Base-by-base conservation (phyloP, 2,888 invertebrate species). In the Harmothoe impar region DNA sequence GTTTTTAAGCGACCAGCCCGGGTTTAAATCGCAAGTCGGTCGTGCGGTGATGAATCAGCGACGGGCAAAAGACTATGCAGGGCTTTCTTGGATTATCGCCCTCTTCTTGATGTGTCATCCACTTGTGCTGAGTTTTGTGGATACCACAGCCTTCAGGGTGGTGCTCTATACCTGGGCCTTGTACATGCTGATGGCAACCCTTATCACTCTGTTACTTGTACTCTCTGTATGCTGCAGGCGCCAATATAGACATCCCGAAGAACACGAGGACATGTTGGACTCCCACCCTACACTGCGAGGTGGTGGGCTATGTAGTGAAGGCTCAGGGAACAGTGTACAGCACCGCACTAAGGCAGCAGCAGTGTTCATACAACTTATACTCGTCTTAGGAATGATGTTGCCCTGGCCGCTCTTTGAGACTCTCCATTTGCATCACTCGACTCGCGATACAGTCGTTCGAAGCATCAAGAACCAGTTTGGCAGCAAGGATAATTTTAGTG, bases 71-170 rank as follows among this genome's bases (percentile, higher is more conserved):
- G 90, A 90, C 25, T 90, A 77, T 54, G 84, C 78, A 25, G 78
- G 72, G 20, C 84, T 90, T 12, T 90, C 90, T 15, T 90, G 90
- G 90, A 51, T 90, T 23, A 25, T 90, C 15, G 72, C 90, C 7
- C 29, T 90, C 12, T 90, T 90, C 56, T 81, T 90, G 5, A 90
- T 90, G 90, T 90, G 90, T 51, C 90, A 90, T 54, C 90, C 90
- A 1, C 52, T 90, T 52, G 54, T 90, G 56, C 23, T 90, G 51
- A 90, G 90, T 31, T 90, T 72, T 25, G 72, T 77, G 25, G 90
- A 90, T 33, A 77, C 78, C 29, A 77, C 54, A 23, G 54, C 78
- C n/a, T 90, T 90, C 81, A 81, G 35, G 31, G 72, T 90, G n/a
- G 90, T 90, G 29, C 81, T 90, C 43, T 90, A 90, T 35, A 81